These are phyloP conservation scores for Thymelicus lineola DNA, from an alignment of 2,888 invertebrate species.

Conservation along the genomic window DNA sequence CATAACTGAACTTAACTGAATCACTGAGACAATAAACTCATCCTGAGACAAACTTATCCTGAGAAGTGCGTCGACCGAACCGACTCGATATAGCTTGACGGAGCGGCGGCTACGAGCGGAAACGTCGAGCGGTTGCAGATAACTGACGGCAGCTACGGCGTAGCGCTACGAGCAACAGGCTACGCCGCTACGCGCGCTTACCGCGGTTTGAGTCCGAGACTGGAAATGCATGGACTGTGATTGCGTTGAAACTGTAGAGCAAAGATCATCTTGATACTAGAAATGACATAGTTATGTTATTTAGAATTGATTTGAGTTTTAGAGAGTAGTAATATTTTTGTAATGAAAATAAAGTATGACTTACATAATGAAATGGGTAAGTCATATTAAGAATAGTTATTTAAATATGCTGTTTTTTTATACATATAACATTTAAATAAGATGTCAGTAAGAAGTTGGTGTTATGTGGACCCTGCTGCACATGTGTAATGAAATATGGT, in stretches of 20 bases:
- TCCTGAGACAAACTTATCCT: slow-evolving; percentile 31
- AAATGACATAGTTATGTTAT: background rate
- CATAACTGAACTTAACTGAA: slow-evolving; percentile 30
- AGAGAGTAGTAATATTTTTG: no score
- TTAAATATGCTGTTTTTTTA: no score
- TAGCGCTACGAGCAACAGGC: slow-evolving; percentile 72
- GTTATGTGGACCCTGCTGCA: no score
- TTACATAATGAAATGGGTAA: no score
- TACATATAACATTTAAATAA: no score
- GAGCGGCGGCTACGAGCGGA: slow-evolving; percentile 67
- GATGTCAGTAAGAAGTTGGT: no score
- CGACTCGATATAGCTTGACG: slow-evolving; percentile 37
- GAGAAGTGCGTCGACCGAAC: slow-evolving; percentile 18
- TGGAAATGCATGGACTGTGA: slow-evolving; percentile 40
- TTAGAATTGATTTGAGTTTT: no score
- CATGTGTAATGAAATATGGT: no score
- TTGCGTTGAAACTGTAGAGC: slow-evolving; percentile 33
- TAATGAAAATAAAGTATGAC: no score
- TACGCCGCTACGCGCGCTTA: slow-evolving; percentile 42
- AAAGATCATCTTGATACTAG: slow-evolving; percentile 14
- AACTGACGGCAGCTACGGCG: slow-evolving; percentile 69
- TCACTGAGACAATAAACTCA: slow-evolving; percentile 29
- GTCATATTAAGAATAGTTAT: no score
- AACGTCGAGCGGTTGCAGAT: slow-evolving; percentile 68
- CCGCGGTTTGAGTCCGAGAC: slow-evolving; percentile 37